Evolutionary conservation across 1,140 invertebrate species (phyloP), one percentile per base, ranked within the genome.

Genomic region (Piezodorus guildinii): DNA sequence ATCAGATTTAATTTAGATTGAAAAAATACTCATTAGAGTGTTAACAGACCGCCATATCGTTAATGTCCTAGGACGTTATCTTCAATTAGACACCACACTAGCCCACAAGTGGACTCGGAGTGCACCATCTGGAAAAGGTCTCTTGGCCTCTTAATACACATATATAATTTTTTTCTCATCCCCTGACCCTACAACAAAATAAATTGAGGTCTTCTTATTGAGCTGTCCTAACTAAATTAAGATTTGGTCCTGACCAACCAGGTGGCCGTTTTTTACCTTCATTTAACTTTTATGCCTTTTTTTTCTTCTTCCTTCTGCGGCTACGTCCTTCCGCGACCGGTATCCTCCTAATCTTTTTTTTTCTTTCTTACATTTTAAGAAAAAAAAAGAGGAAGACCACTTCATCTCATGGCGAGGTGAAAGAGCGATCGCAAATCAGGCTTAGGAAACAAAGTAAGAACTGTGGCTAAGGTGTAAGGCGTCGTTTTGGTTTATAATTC

Each of bases 151-250:
- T 39, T 39, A 39, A 39, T 39, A 39, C 34, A 39, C 34, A 39
- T 39, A 49, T 49, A 21, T 19, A 49, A 9, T 49, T 49, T 19
- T 49, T 46, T 46, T 46, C 17, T 49, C 19, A 6, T 49, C n/a
- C n/a, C 16, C 46, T n/a, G n/a, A 6, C 5, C 19, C 46, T n/a
- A n/a, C 19, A 12, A 49, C n/a, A 49, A 49, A 49, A 49, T 49
- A 49, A 49, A 17, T 49, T 17, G 46, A 49, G 19, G 46, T 19
- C 46, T 49, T 49, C 46, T 19, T 49, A 49, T 49, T 49, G 46
- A 49, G 46, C 46, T 49, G 46, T 49, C 19, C 19, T 8, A 49
- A 21, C 46, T 49, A 49, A 49, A 49, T 49, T 49, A 21, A 49
- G 46, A 49, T 49, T 49, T 49, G 46, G 46, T 49, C 19, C 46